Evolutionary conservation across 2,113 vertebrate species (phyloP).

Genomic region (Athene noctua): DNA sequence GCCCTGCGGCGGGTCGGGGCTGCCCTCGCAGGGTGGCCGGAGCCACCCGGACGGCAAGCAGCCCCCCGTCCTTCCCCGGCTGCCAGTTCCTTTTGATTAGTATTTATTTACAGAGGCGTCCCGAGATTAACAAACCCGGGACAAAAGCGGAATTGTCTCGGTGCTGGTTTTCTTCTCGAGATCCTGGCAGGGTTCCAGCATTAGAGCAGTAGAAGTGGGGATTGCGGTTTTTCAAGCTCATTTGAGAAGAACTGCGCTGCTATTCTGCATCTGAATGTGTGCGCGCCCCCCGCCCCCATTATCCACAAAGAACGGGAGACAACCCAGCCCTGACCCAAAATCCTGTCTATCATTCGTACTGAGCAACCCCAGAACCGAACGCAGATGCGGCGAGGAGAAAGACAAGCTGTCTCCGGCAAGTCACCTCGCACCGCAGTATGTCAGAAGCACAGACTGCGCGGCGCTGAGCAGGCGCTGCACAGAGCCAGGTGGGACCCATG

Average conservation of each 20-base stretch:
- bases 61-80: not conserved
- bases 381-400: not conserved
- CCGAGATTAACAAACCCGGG: not conserved
- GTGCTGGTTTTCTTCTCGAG: not conserved
- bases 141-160: not conserved
- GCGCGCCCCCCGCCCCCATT: too few relatives aligned
- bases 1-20: too few relatives aligned
- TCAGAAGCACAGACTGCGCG: not conserved
- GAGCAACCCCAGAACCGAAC: not conserved
- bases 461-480: rapidly evolving
- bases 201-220: not conserved
- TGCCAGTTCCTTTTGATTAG: rapidly evolving
- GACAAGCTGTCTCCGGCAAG: not conserved
- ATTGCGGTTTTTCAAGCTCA: not conserved
- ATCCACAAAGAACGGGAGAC: not conserved
- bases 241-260: not conserved
- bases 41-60: not conserved
- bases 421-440: not conserved
- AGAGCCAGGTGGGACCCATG: not conserved
- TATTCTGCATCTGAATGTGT: not conserved
- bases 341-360: rapidly evolving
- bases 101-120: not conserved
- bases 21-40: not conserved
- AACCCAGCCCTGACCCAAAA: not conserved
- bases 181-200: not conserved